A percentile compares a stretch with the other conserved stretches of the same genome.
These are phyloP conservation scores for Tenthredo livida DNA, from an alignment of 2,888 invertebrate species.

Conservation along the genomic window DNA sequence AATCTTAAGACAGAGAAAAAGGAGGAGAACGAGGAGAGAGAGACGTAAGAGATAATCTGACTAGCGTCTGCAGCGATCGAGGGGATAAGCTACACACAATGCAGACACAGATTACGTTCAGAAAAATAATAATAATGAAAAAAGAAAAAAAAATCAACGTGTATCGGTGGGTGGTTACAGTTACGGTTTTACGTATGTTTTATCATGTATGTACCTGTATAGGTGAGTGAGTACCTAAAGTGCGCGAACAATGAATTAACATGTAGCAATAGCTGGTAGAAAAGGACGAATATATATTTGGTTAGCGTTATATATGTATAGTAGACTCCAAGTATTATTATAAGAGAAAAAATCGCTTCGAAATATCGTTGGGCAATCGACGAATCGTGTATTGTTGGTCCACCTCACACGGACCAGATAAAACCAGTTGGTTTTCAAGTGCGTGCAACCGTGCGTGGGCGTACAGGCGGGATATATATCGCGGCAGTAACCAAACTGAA, in stretches of 20 bases:
- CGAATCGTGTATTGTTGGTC: constrained; percentile 21
- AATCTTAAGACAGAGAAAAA: constrained; percentile 55
- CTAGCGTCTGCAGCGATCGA: constrained; percentile 20
- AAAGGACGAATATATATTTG: background rate
- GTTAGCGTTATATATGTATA: background rate
- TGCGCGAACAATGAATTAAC: constrained; percentile 8
- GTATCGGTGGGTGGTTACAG: constrained; percentile 36
- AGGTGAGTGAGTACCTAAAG: background rate
- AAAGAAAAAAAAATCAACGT: background rate
- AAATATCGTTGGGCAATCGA: constrained; percentile 11
- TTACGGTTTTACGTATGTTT: background rate
- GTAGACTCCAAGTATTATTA: background rate
- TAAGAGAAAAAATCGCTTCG: background rate
- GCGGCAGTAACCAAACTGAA: background rate
- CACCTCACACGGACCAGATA: constrained; percentile 2
- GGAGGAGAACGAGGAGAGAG: constrained; percentile 58
- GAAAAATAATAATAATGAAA: too few species aligned
- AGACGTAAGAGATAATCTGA: constrained; percentile 47
- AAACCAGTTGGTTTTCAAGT: constrained; percentile 29
- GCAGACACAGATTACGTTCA: constrained; percentile 9
- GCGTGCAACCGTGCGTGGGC: constrained; percentile 2
- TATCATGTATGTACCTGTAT: background rate
- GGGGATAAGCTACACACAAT: constrained; percentile 39
- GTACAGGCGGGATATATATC: background rate
- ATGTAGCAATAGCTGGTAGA: background rate